phyloP scores from a whole-genome alignment of 1,140 invertebrate species.

The Drosophila nasuta region DNA sequence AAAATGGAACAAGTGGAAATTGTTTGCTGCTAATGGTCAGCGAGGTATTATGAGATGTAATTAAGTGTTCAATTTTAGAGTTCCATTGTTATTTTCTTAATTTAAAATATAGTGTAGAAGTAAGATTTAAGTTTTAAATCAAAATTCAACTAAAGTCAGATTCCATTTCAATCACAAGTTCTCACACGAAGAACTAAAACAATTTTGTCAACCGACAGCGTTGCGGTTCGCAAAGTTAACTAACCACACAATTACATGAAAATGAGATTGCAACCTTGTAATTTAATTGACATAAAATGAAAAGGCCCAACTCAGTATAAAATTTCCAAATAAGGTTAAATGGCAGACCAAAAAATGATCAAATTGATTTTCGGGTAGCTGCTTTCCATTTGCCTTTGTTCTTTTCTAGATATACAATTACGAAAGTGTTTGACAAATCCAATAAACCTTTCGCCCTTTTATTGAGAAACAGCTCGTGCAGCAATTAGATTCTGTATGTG shows the following conservation, averaged over 20 bases:
- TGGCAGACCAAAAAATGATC: neutral
- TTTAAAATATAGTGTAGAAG: too few relatives aligned
- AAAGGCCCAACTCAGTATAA: neutral
- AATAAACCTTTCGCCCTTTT: neutral
- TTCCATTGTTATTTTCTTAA: too few relatives aligned
- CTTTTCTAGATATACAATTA: conserved; percentile 6
- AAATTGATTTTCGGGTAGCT: conserved; percentile 17
- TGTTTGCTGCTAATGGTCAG: neutral
- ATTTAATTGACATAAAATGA: conserved; percentile 11
- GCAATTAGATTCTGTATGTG: conserved; percentile 15
- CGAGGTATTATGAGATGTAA: too few relatives aligned
- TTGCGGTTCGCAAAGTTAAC: neutral
- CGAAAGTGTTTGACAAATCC: conserved; percentile 7
- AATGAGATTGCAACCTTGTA: neutral
- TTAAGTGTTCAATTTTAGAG: too few relatives aligned
- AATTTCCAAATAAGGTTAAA: conserved; percentile 6
- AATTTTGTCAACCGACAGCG: neutral
- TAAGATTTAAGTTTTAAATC: too few relatives aligned
- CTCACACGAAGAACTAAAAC: too few relatives aligned
- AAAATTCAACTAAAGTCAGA: too few relatives aligned
- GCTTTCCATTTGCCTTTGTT: neutral
- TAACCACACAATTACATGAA: neutral
- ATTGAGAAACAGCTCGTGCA: neutral
- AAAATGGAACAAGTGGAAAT: neutral
- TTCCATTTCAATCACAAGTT: too few relatives aligned